A percentile compares a stretch with the other conserved stretches of the same genome.
phyloP scores from a whole-genome alignment of 2,113 vertebrate species.

The Colinus virginianus region DNA sequence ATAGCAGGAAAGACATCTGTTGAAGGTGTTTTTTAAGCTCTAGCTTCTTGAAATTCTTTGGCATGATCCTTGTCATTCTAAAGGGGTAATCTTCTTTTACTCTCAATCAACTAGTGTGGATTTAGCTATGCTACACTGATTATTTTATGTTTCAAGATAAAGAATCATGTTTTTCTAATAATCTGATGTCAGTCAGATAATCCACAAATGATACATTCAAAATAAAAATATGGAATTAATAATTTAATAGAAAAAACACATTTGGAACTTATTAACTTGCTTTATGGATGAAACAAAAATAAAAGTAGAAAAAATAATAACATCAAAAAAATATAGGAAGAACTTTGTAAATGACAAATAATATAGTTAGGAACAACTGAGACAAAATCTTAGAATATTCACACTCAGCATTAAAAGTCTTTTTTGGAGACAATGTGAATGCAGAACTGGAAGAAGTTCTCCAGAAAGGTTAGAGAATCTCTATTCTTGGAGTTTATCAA shows the following conservation, averaged over 20 bases:
- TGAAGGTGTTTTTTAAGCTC: neutral
- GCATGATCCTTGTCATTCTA: neutral
- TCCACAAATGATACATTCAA: neutral
- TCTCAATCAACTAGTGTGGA: neutral
- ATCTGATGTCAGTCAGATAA: neutral
- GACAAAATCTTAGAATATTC: neutral
- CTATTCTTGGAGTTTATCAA: neutral
- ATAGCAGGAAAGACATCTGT: neutral
- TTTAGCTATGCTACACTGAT: neutral
- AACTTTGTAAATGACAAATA: neutral
- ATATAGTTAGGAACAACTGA: neutral
- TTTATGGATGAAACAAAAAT: neutral
- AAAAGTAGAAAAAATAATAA: neutral
- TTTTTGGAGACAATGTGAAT: fast-evolving
- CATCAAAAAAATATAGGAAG: fast-evolving
- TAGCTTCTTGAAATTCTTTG: neutral
- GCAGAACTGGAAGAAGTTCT: neutral
- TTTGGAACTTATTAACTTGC: neutral
- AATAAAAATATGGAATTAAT: neutral
- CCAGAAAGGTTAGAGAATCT: neutral
- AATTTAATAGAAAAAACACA: neutral
- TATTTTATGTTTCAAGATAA: neutral
- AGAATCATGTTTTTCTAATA: neutral
- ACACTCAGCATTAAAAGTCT: neutral
- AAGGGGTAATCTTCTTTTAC: neutral